These are phyloP conservation scores for Pterocles burchelli DNA, from an alignment of 2,113 vertebrate genomes.

Conservation along the genomic window DNA sequence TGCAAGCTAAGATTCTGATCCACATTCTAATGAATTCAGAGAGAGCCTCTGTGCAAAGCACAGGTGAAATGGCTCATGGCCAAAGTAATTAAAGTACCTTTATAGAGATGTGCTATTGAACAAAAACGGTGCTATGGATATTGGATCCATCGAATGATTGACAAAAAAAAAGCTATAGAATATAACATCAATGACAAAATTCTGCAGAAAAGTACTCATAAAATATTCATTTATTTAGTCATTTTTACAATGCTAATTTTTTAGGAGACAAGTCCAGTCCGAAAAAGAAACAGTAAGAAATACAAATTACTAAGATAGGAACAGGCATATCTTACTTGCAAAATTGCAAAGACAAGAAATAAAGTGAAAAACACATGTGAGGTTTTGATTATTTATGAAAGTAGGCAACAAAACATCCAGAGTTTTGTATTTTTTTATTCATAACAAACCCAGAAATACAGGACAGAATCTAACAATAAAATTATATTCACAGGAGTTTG, in stretches of 20 bases:
- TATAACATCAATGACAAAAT: neutral
- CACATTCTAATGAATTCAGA: neutral
- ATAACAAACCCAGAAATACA: neutral
- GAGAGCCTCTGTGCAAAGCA: neutral
- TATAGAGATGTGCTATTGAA: neutral
- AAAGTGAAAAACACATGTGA: neutral
- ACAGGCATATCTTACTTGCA: neutral
- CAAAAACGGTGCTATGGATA: neutral
- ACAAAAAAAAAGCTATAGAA: accelerated
- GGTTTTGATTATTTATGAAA: neutral
- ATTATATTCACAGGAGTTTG: neutral
- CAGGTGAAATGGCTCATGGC: neutral
- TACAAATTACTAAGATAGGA: neutral
- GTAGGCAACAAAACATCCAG: neutral
- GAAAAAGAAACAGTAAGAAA: neutral
- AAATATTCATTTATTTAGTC: neutral
- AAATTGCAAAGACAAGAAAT: neutral
- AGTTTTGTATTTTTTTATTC: neutral
- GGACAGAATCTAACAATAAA: neutral
- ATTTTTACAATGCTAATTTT: neutral
- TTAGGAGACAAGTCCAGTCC: neutral
- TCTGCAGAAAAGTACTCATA: neutral
- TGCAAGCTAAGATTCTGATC: neutral
- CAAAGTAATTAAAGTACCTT: neutral
- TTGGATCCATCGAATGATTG: neutral